Evolutionary conservation across 2,888 invertebrate genomes (phyloP).

Genomic region (Mechanitis mazaeus): DNA sequence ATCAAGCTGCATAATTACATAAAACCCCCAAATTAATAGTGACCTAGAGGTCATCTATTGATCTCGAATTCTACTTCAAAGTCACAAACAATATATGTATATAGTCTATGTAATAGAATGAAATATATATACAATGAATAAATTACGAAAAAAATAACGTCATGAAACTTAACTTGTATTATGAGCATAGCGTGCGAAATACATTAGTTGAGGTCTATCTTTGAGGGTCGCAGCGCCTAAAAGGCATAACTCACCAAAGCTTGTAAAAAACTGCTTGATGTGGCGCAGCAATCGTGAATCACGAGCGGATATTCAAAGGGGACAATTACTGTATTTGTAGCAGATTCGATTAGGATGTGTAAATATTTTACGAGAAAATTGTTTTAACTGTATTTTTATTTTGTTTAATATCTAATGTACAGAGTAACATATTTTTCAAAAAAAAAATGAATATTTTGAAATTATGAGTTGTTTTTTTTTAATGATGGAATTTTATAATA

Average conservation of each 20-base stretch:
- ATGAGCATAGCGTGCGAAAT: conserved; percentile 7
- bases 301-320: conserved; percentile 52
- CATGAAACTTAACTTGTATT: background rate
- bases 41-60: too few relatives aligned
- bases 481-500: too few relatives aligned
- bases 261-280: conserved; percentile 63
- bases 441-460: too few relatives aligned
- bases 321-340: conserved; percentile 47
- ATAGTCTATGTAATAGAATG: too few relatives aligned
- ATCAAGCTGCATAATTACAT: too few relatives aligned
- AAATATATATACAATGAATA: background rate
- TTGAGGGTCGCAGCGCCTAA: conserved; percentile 53
- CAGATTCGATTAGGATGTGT: conserved; percentile 45
- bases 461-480: too few relatives aligned
- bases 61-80: too few relatives aligned
- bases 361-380: conserved; percentile 11
- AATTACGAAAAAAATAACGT: background rate
- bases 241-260: conserved; percentile 66
- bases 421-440: too few relatives aligned
- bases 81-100: too few relatives aligned
- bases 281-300: conserved; percentile 49
- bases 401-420: too few relatives aligned
- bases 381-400: too few relatives aligned
- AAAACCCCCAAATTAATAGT: too few relatives aligned
- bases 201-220: conserved; percentile 27